Evolutionary conservation across 2,113 vertebrate genomes (phyloP).

Genomic region (Tricholaema leucomelas): DNA sequence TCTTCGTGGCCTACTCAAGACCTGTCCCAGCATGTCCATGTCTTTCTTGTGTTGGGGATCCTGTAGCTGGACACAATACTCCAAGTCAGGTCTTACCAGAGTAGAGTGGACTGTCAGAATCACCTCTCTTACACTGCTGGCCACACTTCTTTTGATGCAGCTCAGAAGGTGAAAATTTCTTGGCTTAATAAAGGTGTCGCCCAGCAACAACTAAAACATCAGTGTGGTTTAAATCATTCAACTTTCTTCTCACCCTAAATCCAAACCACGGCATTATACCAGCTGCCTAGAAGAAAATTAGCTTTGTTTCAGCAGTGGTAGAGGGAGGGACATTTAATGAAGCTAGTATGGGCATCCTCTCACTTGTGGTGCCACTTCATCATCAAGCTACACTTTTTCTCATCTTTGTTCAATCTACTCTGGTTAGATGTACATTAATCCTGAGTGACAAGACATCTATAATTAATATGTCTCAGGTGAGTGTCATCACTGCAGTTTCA

Average conservation of each 20-base stretch:
- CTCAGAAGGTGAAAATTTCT: too few species aligned
- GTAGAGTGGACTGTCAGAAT: too few species aligned
- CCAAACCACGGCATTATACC: neutral
- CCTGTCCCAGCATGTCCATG: too few species aligned
- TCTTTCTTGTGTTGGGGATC: too few species aligned
- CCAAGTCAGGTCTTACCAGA: too few species aligned
- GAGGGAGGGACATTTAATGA: neutral
- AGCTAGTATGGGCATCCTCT: neutral
- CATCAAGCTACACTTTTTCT: neutral
- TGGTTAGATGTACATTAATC: conserved; percentile 30
- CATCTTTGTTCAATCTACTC: neutral
- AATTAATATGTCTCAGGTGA: conserved; percentile 50
- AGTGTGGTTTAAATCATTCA: neutral
- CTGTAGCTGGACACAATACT: too few species aligned
- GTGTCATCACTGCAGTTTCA: neutral
- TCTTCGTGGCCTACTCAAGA: too few species aligned
- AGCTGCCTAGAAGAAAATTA: neutral
- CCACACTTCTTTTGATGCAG: too few species aligned
- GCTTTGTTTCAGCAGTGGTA: neutral
- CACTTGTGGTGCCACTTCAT: neutral
- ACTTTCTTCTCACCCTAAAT: neutral
- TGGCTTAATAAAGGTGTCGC: neutral
- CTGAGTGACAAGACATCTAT: conserved; percentile 49
- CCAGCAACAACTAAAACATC: neutral
- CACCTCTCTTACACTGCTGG: too few species aligned